Base-by-base conservation (phyloP, 1,140 invertebrate species). In the Fragariocoptes setiger region DNA sequence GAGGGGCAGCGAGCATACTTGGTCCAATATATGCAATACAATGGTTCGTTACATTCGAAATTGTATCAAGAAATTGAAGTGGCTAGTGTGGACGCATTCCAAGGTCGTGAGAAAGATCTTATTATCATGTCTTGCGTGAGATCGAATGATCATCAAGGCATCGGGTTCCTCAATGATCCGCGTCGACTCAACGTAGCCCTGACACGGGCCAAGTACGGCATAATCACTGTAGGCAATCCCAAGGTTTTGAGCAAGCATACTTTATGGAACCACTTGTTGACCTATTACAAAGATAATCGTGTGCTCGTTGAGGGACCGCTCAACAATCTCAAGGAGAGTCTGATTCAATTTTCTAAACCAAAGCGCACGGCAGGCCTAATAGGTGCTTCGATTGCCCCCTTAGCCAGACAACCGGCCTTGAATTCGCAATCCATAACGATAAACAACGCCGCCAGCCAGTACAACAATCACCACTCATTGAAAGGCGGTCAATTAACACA, bases 31-130 rank as follows among this genome's bases (percentile, higher is more conserved):
- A 95, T 97, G 86, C 88, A 97, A 54, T 90, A 92, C 52, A 88
- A 92, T 58, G 92, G 90, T 3, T 77, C 82, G 2, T 60, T 99
- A 5, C 85, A 95, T 53, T 73, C 80, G 4, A 92, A 94, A 55
- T 59, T 97, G 0, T 99, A 99, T 58, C 79, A 94, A 57, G 88
- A 95, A 55, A 92, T 97, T 38, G 92, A 99, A 60, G 86, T 99
- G 0, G 90, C 90, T 0, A 95, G 86, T 60, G 92, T 99, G 8
- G 92, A 99, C 58, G 90, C 92, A 2, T 99, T 99, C 55, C 52
- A 70, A 53, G 70, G 92, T 0, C 63, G 92, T 39, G 92, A 99
- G 53, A 99, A 99, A 54, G 92, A 99, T 53, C 79, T 95, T 37
- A 69, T 68, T 42, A 94, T 99, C 67, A 80, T 94, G 0, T 70